Percentiles rank a stretch among this genome's conserved stretches.
phyloP scores from a whole-genome alignment of 2,113 vertebrate species.

The Solenodon paradoxus region DNA sequence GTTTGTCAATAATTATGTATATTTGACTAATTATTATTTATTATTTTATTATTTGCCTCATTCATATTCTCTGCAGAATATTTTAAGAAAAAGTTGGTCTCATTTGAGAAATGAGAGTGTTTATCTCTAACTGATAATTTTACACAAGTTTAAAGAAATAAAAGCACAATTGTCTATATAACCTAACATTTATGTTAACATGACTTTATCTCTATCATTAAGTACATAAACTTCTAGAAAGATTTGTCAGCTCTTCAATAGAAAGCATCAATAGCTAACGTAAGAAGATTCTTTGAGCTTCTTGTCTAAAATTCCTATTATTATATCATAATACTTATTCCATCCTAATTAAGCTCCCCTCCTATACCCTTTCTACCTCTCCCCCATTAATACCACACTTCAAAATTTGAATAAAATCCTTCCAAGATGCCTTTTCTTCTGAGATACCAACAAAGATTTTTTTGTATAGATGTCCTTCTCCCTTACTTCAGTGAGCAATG shows the following conservation, averaged over 20 bases:
- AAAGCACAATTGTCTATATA: neutral
- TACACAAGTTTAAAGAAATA: neutral
- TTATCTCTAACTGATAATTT: no score
- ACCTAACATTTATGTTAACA: neutral
- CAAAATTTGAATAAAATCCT: neutral
- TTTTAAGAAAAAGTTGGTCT: neutral
- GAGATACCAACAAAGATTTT: neutral
- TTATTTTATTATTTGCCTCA: no score
- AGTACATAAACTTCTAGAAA: neutral
- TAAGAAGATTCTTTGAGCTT: neutral
- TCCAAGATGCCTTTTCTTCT: neutral
- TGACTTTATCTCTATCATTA: neutral
- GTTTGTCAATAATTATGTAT: slow-evolving; percentile 62
- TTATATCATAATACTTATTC: neutral
- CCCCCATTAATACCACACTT: neutral
- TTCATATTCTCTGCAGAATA: no score
- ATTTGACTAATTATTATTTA: slow-evolving; percentile 60
- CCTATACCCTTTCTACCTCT: neutral
- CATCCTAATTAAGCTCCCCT: neutral
- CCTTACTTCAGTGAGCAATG: no score
- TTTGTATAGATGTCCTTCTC: neutral
- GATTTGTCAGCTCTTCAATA: neutral
- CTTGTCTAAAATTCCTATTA: neutral
- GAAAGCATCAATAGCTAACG: neutral
- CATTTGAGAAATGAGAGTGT: slow-evolving; percentile 23